A percentile compares a stretch with the other conserved stretches of the same genome.
These are phyloP conservation scores for Trachops cirrhosus DNA, from an alignment of 2,797 vertebrate genomes.

Conservation along the genomic window DNA sequence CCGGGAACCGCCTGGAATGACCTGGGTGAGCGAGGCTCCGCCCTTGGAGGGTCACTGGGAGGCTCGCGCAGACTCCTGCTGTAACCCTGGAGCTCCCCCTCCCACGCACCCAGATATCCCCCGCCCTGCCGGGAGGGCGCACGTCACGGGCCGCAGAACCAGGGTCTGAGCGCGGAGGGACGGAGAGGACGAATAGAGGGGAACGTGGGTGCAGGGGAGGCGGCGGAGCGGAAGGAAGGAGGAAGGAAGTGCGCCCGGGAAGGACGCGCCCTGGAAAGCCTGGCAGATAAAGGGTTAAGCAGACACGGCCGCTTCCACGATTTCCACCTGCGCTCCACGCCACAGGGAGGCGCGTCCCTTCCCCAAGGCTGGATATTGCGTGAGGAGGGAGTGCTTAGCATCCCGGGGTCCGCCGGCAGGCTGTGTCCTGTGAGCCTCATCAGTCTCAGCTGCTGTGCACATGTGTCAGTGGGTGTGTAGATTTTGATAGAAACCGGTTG, in stretches of 20 bases:
- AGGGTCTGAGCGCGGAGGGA: conserved; percentile 1
- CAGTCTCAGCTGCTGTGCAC: background rate
- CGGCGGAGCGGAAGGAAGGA: background rate
- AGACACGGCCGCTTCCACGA: background rate
- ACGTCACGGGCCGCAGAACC: background rate
- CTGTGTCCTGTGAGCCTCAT: background rate
- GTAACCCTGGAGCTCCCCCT: conserved; percentile 8
- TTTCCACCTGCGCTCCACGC: background rate
- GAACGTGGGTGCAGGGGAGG: conserved; percentile 37
- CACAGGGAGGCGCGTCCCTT: background rate
- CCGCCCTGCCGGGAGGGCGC: background rate
- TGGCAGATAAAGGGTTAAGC: background rate
- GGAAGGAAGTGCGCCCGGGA: conserved; percentile 6
- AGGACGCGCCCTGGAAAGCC: conserved; percentile 26
- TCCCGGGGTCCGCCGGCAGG: background rate
- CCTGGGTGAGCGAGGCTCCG: background rate
- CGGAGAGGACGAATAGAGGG: conserved; percentile 71
- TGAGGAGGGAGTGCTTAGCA: background rate
- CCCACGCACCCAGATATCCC: background rate
- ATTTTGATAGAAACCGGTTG: background rate
- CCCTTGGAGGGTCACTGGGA: background rate
- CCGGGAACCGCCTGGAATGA: background rate
- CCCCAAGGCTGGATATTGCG: background rate
- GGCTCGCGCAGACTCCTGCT: background rate
- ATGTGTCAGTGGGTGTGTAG: background rate